These are phyloP conservation scores for Chrysolina oricalcia DNA, from an alignment of 2,888 invertebrate species.

Conservation along the genomic window DNA sequence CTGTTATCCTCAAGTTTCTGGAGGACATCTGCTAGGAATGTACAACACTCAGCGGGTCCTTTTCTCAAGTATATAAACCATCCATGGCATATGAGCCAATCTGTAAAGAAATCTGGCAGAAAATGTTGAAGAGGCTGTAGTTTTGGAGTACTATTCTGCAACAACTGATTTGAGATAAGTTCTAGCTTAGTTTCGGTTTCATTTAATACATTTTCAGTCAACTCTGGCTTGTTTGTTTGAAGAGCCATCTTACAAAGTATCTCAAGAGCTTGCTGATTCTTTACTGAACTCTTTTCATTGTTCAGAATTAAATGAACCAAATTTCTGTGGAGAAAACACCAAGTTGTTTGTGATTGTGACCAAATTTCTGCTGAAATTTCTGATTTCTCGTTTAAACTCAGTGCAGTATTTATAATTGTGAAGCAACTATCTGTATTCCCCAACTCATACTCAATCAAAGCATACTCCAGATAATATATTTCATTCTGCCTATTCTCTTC, in stretches of 20 bases:
- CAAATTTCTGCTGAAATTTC: slow-evolving; percentile 61
- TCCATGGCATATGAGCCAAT: slow-evolving; percentile 74
- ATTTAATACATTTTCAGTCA: slow-evolving; percentile 60
- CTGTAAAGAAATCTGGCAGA: slow-evolving; percentile 73
- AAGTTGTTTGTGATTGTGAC: slow-evolving; percentile 60
- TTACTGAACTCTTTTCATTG: slow-evolving; percentile 4
- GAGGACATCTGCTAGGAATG: slow-evolving; percentile 66
- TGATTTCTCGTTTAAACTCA: slow-evolving; percentile 64
- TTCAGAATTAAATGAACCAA: slow-evolving; percentile 57
- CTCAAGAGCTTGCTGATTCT: slow-evolving; percentile 59
- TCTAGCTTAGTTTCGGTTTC: slow-evolving; percentile 66
- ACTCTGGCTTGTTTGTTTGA: slow-evolving; percentile 53
- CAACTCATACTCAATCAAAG: slow-evolving; percentile 76
- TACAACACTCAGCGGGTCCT: slow-evolving; percentile 65
- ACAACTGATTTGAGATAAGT: slow-evolving; percentile 62
- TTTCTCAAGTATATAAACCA: slow-evolving; percentile 73
- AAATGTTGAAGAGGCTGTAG: slow-evolving; percentile 69
- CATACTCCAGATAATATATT: slow-evolving; percentile 78
- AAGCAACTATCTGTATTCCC: slow-evolving; percentile 71
- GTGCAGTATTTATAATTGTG: slow-evolving; percentile 74
- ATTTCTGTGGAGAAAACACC: slow-evolving; percentile 71
- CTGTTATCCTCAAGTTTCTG: slow-evolving; percentile 58
- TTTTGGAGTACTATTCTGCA: slow-evolving; percentile 56
- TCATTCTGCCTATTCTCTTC: slow-evolving; percentile 75
- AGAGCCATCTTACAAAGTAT: slow-evolving; percentile 62